phyloP scores from a whole-genome alignment of 2,113 vertebrate species.

The Chaetodon trifascialis region DNA sequence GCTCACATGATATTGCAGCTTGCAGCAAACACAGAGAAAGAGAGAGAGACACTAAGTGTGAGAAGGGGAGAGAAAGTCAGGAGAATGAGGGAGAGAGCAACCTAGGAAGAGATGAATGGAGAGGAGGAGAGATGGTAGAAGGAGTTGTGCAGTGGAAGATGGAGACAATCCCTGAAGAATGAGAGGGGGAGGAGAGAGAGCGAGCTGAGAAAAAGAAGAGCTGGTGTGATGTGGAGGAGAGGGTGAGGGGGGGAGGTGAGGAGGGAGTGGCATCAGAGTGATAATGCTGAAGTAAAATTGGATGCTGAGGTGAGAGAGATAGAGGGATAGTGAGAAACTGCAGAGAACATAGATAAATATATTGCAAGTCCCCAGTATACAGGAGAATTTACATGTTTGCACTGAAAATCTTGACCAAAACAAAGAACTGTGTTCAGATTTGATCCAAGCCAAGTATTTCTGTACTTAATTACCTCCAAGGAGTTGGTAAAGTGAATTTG shows the following conservation, averaged over 20 bases:
- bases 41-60: conserved; percentile 8
- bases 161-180: conserved; percentile 22
- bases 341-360: conserved; percentile 2
- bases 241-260: conserved; percentile 23
- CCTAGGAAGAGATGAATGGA: conserved; percentile 26
- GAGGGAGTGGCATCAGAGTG: conserved; percentile 19
- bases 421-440: not conserved
- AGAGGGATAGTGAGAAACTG: conserved; percentile 5
- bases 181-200: conserved; percentile 16
- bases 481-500: not conserved
- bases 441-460: not conserved
- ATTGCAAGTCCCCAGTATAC: not conserved
- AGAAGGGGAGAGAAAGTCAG: conserved; percentile 29
- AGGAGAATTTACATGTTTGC: not conserved
- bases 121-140: conserved; percentile 27
- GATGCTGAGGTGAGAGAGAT: conserved; percentile 56
- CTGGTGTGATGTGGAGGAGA: conserved; percentile 37
- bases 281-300: conserved; percentile 59
- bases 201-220: conserved; percentile 21
- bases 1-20: conserved; percentile 76
- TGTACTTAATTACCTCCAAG: not conserved
- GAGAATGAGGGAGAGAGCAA: conserved; percentile 7
- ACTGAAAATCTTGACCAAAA: conserved; percentile 2
- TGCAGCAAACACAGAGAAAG: conserved; percentile 47
- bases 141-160: conserved; percentile 27